phyloP scores from a whole-genome alignment of 2,797 vertebrate genomes.

The Rhinella marina region DNA sequence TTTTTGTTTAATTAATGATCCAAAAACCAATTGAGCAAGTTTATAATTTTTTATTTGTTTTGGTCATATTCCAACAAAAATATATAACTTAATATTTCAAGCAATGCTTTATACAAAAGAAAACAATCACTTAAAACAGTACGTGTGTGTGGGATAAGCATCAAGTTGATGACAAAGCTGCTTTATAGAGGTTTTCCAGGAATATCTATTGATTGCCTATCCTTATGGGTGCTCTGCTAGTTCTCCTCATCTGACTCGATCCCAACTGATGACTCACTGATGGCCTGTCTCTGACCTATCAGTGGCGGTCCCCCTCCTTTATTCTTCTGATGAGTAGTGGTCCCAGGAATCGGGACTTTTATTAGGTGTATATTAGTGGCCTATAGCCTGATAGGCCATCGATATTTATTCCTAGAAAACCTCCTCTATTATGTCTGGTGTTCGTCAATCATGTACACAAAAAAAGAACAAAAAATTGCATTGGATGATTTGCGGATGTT shows the following conservation, averaged over 20 bases:
- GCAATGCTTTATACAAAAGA: constrained; percentile 55
- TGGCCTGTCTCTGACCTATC: background rate
- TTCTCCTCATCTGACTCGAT: background rate
- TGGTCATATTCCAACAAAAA: constrained; percentile 47
- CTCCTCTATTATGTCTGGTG: background rate
- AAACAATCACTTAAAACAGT: constrained; percentile 7
- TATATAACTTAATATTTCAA: constrained; percentile 44
- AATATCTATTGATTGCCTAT: background rate
- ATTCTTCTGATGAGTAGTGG: background rate
- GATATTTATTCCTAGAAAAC: background rate
- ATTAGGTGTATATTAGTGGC: background rate
- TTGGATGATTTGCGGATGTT: background rate
- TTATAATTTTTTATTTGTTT: constrained; percentile 20
- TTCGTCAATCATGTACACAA: background rate
- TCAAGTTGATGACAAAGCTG: background rate
- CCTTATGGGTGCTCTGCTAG: background rate
- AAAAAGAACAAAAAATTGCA: background rate
- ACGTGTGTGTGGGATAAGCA: background rate
- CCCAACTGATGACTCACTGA: background rate
- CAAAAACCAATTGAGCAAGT: background rate
- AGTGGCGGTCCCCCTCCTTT: background rate
- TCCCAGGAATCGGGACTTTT: background rate
- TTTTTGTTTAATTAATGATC: background rate
- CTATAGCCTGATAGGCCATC: background rate
- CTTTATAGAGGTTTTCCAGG: background rate